These are phyloP conservation scores for Ptiloglossa arizonensis DNA, from an alignment of 1,140 invertebrate genomes.

Conservation along the genomic window DNA sequence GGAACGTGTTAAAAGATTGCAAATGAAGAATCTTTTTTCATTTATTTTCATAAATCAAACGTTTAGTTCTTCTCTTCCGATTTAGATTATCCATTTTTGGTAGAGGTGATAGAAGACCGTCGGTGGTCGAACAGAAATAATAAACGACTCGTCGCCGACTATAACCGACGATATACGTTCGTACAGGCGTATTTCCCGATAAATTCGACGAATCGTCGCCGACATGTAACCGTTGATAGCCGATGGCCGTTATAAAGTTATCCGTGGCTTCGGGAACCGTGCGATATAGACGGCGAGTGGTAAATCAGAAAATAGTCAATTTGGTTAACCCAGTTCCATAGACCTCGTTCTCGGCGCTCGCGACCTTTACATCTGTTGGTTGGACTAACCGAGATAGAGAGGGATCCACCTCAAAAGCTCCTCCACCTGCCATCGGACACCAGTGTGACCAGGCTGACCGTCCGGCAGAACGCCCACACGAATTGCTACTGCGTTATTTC, in stretches of 20 bases:
- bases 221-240: neutral
- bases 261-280: neutral
- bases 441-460: slow-evolving; percentile 64
- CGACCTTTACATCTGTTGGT: slow-evolving; percentile 52
- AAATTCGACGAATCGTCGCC: neutral
- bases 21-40: no score
- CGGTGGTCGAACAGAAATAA: no score
- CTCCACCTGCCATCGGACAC: slow-evolving; percentile 62
- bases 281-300: neutral
- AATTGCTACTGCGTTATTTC: slow-evolving; percentile 75
- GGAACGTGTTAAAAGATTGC: no score
- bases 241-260: neutral
- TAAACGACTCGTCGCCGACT: no score
- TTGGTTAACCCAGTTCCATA: slow-evolving; percentile 60
- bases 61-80: no score
- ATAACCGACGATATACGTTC: no score
- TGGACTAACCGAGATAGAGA: slow-evolving; percentile 7
- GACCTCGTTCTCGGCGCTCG: slow-evolving; percentile 18
- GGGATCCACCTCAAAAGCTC: slow-evolving; percentile 42
- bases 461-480: slow-evolving; percentile 69
- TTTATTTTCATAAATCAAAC: no score
- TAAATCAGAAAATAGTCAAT: slow-evolving; percentile 15
- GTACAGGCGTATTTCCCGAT: no score
- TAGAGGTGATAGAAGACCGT: no score
- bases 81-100: no score